Percentiles rank a stretch among this genome's conserved stretches.
Conservation (phyloP, 2,113 vertebrate genomes). For the Gnathonemus longibarbis region DNA sequence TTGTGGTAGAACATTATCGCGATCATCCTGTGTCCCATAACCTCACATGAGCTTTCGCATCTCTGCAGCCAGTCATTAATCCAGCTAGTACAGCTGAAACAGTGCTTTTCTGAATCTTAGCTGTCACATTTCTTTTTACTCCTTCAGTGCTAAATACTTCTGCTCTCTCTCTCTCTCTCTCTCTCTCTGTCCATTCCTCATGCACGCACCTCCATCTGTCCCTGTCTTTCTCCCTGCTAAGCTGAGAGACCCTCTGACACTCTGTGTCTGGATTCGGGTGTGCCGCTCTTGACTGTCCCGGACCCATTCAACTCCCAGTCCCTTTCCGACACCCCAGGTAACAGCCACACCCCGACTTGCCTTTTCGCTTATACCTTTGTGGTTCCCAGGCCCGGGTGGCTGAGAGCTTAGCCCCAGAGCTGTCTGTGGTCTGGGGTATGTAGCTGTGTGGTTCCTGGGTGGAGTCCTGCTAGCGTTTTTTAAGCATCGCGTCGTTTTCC, state of each 20-base stretch:
- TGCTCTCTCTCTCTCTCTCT: background rate
- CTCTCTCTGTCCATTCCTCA: slow-evolving; percentile 27
- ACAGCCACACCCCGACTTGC: slow-evolving; percentile 19
- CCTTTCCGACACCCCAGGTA: slow-evolving; percentile 75
- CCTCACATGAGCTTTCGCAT: background rate
- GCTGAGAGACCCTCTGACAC: slow-evolving; percentile 69
- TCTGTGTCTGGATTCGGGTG: slow-evolving; percentile 59
- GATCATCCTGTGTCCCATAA: background rate
- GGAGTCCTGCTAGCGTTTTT: background rate
- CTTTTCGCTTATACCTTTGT: background rate
- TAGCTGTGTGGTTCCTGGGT: background rate
- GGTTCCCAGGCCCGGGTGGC: background rate
- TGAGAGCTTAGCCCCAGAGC: background rate
- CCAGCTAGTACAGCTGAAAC: background rate
- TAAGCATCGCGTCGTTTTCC: background rate
- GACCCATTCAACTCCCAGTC: slow-evolving; percentile 77
- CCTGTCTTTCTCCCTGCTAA: slow-evolving; percentile 39
- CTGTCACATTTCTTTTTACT: background rate
- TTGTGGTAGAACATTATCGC: background rate
- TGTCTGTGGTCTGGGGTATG: background rate
- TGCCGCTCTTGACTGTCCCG: slow-evolving; percentile 64
- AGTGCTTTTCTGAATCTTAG: background rate
- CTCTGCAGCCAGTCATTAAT: background rate
- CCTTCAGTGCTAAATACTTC: slow-evolving; percentile 7
- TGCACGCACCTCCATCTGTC: background rate